Conservation (phyloP, 2,888 invertebrate genomes). For the Drosophila neutralis region DNA sequence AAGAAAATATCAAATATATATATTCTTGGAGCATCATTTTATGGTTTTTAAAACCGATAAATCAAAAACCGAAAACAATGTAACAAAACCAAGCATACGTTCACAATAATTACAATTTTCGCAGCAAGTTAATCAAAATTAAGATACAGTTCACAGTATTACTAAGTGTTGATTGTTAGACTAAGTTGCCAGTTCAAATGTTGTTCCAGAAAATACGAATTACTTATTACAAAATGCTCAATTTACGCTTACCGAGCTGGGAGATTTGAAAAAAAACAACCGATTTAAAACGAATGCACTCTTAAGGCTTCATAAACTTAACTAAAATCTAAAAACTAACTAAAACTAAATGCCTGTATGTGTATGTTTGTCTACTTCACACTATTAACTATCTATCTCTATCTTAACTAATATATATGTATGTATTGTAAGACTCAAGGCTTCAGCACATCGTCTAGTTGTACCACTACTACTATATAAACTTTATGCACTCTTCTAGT, state of each 20-base stretch:
- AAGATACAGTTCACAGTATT: slow-evolving; percentile 27
- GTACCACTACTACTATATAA: slow-evolving; percentile 17
- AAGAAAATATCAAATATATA: slow-evolving; percentile 36
- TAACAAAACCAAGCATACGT: slow-evolving; percentile 48
- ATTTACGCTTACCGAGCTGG: slow-evolving; percentile 20
- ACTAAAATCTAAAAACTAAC: slow-evolving; percentile 32
- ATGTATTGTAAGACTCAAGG: slow-evolving; percentile 35
- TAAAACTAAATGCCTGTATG: slow-evolving; percentile 58
- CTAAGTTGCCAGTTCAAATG: slow-evolving; percentile 44
- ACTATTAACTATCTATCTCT: slow-evolving; percentile 39
- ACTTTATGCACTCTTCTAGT: slow-evolving; percentile 42
- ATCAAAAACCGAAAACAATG: slow-evolving; percentile 20
- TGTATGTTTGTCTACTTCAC: slow-evolving; percentile 68
- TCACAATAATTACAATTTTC: slow-evolving; percentile 49
- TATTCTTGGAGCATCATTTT: slow-evolving; percentile 68
- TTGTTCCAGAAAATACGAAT: slow-evolving; percentile 10
- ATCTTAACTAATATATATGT: slow-evolving; percentile 27
- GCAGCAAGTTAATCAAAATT: slow-evolving; percentile 56
- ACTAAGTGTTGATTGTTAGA: slow-evolving; percentile 53
- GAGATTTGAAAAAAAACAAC: slow-evolving; percentile 26
- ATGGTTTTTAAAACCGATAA: slow-evolving; percentile 69
- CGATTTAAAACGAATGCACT: slow-evolving; percentile 50
- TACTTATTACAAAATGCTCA: slow-evolving; percentile 14
- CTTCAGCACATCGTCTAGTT: slow-evolving; percentile 46
- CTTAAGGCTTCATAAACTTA: slow-evolving; percentile 36